Percentiles rank a stretch among this genome's conserved stretches.
Conservation (phyloP, 2,113 vertebrate species). For the Entelurus aequoreus region DNA sequence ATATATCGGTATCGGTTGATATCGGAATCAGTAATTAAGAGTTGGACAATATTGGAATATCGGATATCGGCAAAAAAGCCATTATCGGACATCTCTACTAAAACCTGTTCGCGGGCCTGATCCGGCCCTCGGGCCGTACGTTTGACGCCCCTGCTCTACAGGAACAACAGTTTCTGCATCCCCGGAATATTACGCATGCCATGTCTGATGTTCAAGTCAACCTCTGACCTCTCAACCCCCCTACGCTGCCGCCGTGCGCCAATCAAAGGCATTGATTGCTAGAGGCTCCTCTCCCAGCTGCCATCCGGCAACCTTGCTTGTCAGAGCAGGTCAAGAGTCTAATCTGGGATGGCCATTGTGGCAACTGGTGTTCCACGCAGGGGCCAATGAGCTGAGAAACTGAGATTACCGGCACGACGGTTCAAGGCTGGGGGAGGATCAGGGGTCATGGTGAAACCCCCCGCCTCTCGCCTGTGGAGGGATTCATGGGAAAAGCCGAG, state of each 20-base stretch:
- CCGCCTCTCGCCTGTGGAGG: slow-evolving; percentile 4
- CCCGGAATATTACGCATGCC: slow-evolving; percentile 32
- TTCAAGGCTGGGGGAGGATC: slow-evolving; percentile 11
- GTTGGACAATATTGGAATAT: too few species aligned
- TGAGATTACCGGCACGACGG: slow-evolving; percentile 51
- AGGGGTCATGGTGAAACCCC: slow-evolving; percentile 50
- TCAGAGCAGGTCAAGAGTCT: slow-evolving; percentile 56
- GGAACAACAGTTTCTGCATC: neutral
- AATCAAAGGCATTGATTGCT: slow-evolving; percentile 54
- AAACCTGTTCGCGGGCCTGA: too few species aligned
- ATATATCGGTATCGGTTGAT: too few species aligned
- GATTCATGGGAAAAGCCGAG: slow-evolving; percentile 59
- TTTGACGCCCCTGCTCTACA: too few species aligned
- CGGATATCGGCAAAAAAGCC: too few species aligned
- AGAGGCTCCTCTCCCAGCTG: slow-evolving; percentile 49
- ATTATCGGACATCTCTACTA: too few species aligned
- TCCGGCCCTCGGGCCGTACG: too few species aligned
- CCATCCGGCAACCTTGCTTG: slow-evolving; percentile 25
- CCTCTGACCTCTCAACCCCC: slow-evolving; percentile 44
- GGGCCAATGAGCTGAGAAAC: slow-evolving; percentile 11
- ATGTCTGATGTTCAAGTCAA: slow-evolving; percentile 27
- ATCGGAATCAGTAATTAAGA: too few species aligned
- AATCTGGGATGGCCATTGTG: slow-evolving; percentile 58
- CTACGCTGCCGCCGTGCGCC: slow-evolving; percentile 19
- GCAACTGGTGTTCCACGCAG: slow-evolving; percentile 52